Base-by-base conservation (phyloP, 2,888 invertebrate species). In the Tiphia femorata region DNA sequence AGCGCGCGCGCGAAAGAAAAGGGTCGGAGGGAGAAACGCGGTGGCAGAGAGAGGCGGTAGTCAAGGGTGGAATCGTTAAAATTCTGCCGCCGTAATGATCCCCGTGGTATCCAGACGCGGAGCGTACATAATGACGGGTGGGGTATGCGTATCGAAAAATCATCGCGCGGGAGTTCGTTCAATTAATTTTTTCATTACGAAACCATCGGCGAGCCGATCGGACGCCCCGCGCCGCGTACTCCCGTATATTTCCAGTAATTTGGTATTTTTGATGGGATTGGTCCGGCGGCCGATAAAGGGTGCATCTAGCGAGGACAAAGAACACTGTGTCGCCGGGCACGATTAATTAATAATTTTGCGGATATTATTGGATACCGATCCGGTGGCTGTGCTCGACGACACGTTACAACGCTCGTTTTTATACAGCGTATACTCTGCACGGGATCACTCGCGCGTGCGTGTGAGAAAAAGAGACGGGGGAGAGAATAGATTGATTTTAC, bases 111-210 rank as follows among this genome's bases (percentile, higher is more conserved):
- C 58, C 54, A 50, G 51, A 40, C 35, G 49, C 64, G 54, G 59
- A 56, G 56, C 62, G 67, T 67, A 67, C 38, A 38, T 59, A 70
- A 70, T 70, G 67, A 69, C 57, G 62, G n/a, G 37, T 47, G 37
- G 52, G 8, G 49, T 49, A 58, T 58, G 57, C 49, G 29, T 10
- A 42, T 25, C 50, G 68, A 69, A 71, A 67, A 73, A 63, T 72
- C 67, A 70, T 63, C 67, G 59, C 62, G 60, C 55, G 65, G 65
- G 67, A 75, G 68, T 69, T 65, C 70, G 72, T 71, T 75, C 72
- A 74, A 72, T 76, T 73, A 72, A 76, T 76, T 76, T 76, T 76
- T 72, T 74, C 73, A 70, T 72, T 68, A 65, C 69, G 70, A 73
- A 67, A 70, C 67, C 74, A 68, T 69, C 68, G 67, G 67, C 64